These are phyloP conservation scores for Lasioglossum pauxillum DNA, from an alignment of 2,888 invertebrate species.

Conservation along the genomic window DNA sequence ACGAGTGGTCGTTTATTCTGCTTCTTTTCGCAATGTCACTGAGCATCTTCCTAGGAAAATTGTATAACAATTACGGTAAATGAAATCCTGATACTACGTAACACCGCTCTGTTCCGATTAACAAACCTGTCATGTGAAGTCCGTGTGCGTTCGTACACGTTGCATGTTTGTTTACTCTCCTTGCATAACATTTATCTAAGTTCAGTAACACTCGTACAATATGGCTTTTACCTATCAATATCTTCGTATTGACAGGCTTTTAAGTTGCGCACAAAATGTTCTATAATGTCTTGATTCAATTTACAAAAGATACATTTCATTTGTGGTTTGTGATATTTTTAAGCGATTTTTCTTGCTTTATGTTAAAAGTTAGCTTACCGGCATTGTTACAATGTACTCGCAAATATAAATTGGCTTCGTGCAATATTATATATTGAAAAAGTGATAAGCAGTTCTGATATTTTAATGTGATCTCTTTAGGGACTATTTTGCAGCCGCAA, in stretches of 20 bases:
- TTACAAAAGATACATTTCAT: constrained; percentile 30
- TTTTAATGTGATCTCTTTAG: constrained; percentile 57
- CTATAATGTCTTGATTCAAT: constrained; percentile 27
- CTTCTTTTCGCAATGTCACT: constrained; percentile 72
- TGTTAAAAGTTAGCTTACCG: not conserved
- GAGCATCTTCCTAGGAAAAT: constrained; percentile 74
- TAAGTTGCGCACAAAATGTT: constrained; percentile 7
- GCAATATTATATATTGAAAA: not conserved
- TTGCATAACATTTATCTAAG: constrained; percentile 21
- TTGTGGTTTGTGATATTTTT: constrained; percentile 11
- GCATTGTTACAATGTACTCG: not conserved
- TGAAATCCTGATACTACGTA: not conserved
- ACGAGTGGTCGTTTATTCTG: constrained; percentile 76
- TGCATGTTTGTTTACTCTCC: constrained; percentile 13
- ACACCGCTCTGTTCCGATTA: constrained; percentile 2
- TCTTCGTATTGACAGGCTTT: constrained; percentile 51
- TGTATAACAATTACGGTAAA: constrained; percentile 77
- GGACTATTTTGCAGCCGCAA: constrained; percentile 38
- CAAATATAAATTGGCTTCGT: constrained; percentile 23
- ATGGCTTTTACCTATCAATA: constrained; percentile 20
- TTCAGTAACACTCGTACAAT: not conserved
- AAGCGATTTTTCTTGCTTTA: not conserved
- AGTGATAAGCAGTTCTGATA: constrained; percentile 31
- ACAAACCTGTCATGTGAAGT: constrained; percentile 1
- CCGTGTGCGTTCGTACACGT: constrained; percentile 21